A percentile compares a stretch with the other conserved stretches of the same genome.
These are phyloP conservation scores for Elmis aenea DNA, from an alignment of 2,888 invertebrate species.

Conservation along the genomic window DNA sequence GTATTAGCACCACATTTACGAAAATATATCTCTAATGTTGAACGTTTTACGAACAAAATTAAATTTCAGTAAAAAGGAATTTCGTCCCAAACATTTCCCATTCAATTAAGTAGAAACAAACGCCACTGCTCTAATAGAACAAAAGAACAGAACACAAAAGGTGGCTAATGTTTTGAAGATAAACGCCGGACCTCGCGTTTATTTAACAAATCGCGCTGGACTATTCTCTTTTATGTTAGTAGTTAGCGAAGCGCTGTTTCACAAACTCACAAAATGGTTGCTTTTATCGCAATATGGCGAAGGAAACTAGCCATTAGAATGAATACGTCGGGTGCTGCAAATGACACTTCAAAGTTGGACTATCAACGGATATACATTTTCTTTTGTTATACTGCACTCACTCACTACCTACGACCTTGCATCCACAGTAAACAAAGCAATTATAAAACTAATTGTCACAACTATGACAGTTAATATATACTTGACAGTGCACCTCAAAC, in stretches of 20 bases:
- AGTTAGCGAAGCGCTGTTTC: constrained; percentile 22
- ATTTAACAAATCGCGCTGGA: constrained; percentile 24
- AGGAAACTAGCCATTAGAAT: constrained; percentile 24
- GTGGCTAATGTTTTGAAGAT: constrained; percentile 21
- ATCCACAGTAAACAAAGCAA: no score
- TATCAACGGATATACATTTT: constrained; percentile 19
- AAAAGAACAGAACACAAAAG: constrained; percentile 19
- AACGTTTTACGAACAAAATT: no score
- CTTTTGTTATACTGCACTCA: no score
- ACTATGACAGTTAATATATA: no score
- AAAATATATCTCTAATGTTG: no score
- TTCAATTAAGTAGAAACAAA: no score
- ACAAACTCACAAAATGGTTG: constrained; percentile 19
- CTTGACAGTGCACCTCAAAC: no score
- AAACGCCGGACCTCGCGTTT: constrained; percentile 22
- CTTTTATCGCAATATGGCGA: constrained; percentile 25
- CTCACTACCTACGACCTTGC: no score
- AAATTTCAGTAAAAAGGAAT: no score
- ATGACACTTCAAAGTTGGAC: constrained; percentile 20
- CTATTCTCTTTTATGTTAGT: constrained; percentile 25
- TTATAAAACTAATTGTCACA: no score
- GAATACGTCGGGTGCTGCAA: constrained; percentile 24
- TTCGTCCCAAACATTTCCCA: no score
- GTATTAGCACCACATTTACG: constrained; percentile 28
- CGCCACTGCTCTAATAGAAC: no score